Conservation (phyloP, 37 sponge, comb jelly and placozoan genomes). For the Geodia barretti region DNA sequence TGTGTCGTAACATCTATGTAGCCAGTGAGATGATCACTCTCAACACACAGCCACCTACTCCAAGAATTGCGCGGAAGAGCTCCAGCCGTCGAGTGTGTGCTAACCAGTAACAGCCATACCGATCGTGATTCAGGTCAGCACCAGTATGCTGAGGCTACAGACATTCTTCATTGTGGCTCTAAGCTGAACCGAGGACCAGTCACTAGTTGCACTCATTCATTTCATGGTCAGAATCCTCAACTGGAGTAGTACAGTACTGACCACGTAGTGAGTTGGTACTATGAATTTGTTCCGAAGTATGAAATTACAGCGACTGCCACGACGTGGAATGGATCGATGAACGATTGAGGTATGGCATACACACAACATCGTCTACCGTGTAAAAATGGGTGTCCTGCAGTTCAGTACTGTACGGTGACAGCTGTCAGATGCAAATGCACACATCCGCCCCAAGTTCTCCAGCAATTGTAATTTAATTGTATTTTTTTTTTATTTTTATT, state of each 20-base stretch:
- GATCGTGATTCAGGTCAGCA: not conserved
- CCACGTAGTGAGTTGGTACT: slow-evolving; percentile 20
- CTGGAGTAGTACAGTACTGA: not conserved
- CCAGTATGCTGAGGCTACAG: not conserved
- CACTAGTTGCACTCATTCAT: too few relatives aligned
- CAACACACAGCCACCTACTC: not conserved
- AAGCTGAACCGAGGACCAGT: not conserved
- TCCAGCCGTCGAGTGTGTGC: not conserved
- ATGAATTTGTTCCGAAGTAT: slow-evolving; percentile 21
- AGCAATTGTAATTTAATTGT: too few relatives aligned
- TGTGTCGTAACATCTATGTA: not conserved
- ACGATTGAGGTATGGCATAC: slow-evolving; percentile 17
- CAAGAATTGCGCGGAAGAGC: not conserved
- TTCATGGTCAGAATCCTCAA: too few relatives aligned
- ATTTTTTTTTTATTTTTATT: too few relatives aligned
- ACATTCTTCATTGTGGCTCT: not conserved
- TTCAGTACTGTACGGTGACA: too few relatives aligned
- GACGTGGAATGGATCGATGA: not conserved
- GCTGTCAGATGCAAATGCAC: too few relatives aligned
- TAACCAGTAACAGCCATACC: not conserved
- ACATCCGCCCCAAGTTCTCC: too few relatives aligned
- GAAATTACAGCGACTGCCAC: slow-evolving; percentile 15
- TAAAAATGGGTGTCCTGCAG: too few relatives aligned
- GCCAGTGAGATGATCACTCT: not conserved
- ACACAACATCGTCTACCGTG: too few relatives aligned